A percentile compares a stretch with the other conserved stretches of the same genome.
These are phyloP conservation scores for Brenthis hecate DNA, from an alignment of 2,888 invertebrate species.

Conservation along the genomic window DNA sequence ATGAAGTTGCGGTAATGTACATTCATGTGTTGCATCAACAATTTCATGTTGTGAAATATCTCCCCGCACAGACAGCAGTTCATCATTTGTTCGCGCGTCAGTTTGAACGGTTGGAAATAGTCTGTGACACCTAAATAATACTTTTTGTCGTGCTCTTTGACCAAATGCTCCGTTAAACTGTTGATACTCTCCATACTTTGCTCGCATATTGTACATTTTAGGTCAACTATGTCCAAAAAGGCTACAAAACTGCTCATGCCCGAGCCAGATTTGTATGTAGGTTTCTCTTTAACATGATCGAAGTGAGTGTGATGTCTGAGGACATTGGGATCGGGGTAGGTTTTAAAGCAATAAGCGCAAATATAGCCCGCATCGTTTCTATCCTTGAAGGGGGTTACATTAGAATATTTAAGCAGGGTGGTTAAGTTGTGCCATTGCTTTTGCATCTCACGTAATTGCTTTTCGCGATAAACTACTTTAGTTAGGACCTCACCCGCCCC, in stretches of 20 bases:
- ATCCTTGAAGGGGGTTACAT: constrained; percentile 73
- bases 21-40: constrained; percentile 76
- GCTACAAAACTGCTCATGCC: constrained; percentile 71
- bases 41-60: constrained; percentile 70
- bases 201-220: constrained; percentile 69
- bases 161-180: constrained; percentile 61
- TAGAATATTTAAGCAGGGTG: constrained; percentile 67
- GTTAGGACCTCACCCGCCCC: constrained; percentile 49
- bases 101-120: constrained; percentile 67
- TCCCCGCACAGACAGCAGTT: constrained; percentile 69
- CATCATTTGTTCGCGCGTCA: constrained; percentile 64
- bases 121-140: constrained; percentile 67
- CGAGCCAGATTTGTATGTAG: constrained; percentile 66
- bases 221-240: constrained; percentile 68
- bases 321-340: constrained; percentile 61
- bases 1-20: constrained; percentile 73
- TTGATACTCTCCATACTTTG: constrained; percentile 56
- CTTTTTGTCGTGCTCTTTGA: constrained; percentile 63
- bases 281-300: constrained; percentile 67
- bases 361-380: constrained; percentile 72
- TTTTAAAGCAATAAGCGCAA: constrained; percentile 73
- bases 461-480: constrained; percentile 56
- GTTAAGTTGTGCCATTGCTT: constrained; percentile 76
- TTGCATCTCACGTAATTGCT: constrained; percentile 66
- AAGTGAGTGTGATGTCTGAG: constrained; percentile 62